Percentiles rank a stretch among this genome's conserved stretches.
Evolutionary conservation across 2,888 invertebrate genomes (phyloP).

Genomic region (Hartigia nigra): DNA sequence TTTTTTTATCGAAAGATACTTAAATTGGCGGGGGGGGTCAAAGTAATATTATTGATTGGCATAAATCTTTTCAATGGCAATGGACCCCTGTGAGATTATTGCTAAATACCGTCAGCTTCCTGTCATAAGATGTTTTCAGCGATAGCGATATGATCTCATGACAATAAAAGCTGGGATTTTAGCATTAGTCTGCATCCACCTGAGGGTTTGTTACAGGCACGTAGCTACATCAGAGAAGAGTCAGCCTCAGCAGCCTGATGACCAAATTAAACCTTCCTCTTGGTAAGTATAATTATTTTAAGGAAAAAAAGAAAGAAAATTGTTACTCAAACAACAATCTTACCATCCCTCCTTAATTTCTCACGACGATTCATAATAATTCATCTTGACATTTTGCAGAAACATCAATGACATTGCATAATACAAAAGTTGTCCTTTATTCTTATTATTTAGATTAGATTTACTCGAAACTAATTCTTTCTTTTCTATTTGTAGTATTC

Average conservation of each 20-base stretch:
- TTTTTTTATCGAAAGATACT: neutral
- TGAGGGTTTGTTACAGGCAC: constrained; percentile 75
- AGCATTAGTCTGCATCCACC: constrained; percentile 67
- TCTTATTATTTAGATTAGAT: neutral
- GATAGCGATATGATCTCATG: constrained; percentile 7
- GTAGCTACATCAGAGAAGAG: constrained; percentile 62
- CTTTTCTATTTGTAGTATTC: neutral
- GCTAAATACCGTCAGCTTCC: constrained; percentile 59
- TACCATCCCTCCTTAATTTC: neutral
- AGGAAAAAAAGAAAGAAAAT: neutral
- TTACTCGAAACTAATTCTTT: neutral
- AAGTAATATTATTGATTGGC: neutral
- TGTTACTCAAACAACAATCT: neutral
- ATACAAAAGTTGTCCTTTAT: neutral
- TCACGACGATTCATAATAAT: neutral
- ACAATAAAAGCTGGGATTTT: constrained; percentile 55
- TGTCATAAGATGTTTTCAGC: constrained; percentile 35
- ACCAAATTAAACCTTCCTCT: constrained; percentile 47
- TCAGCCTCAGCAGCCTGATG: constrained; percentile 60
- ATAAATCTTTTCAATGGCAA: constrained; percentile 34
- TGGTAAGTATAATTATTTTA: constrained; percentile 46
- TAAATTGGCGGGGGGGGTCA: no score
- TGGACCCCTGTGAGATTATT: constrained; percentile 60
- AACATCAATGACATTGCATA: no score
- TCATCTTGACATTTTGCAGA: neutral